Evolutionary conservation across 2,888 invertebrate genomes (phyloP), one percentile per base, ranked within the genome.

Genomic region (Catocala sponsa): DNA sequence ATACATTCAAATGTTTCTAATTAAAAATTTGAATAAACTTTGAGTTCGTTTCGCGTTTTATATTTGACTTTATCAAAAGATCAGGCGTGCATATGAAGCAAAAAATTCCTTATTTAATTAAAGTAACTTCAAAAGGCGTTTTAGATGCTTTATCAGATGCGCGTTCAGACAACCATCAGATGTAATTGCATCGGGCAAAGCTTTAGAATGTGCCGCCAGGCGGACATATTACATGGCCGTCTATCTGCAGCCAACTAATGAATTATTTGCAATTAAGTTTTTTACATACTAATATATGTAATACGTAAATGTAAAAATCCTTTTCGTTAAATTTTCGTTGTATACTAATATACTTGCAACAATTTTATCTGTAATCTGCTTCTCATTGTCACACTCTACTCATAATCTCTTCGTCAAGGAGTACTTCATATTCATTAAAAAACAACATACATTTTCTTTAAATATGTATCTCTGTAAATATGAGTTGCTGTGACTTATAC

Each of bases 91-190:
- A 68, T 77, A 82, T 80, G 75, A 72, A 82, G 84, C 76, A 80
- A 86, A 86, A 87, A 85, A 87, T 80, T 82, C 81, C 70, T 85
- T 83, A 85, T 92, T 92, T 89, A 91, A 92, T 92, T 92, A 90
- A 91, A 88, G 83, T 83, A 84, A 85, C 84, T 86, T 80, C 81
- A 84, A 81, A 83, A 82, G 83, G 81, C 79, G 74, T 89, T 91
- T 89, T 86, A 80, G 73, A 86, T 80, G 76, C 74, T 84, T 91
- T 93, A 93, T 92, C 93, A 89, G 91, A 92, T 91, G 84, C 79
- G 84, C 82, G 80, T 79, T 81, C 82, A 82, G 89, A 89, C 89
- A 88, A 90, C 85, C 83, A 88, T 90, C 87, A 82, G 83, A 87
- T 89, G 90, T 92, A 91, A 92, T 91, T 91, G 89, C 89, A 86